These are phyloP conservation scores for Meleagris gallopavo DNA, from an alignment of 2,113 vertebrate species.

Conservation along the genomic window DNA sequence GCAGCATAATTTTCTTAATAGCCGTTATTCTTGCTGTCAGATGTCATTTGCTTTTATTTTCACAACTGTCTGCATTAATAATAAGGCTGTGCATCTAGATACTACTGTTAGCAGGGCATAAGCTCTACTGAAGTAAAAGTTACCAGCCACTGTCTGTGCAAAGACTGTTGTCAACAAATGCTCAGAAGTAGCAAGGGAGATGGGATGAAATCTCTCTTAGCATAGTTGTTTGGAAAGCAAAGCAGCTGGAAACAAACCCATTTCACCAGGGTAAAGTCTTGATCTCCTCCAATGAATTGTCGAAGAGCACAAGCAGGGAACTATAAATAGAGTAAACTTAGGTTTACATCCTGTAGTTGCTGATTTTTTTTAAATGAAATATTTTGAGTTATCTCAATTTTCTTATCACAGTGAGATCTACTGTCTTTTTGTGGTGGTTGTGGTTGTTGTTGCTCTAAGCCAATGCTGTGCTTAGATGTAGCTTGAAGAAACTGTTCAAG, in stretches of 20 bases:
- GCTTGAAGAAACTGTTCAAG: background rate
- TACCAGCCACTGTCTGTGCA: background rate
- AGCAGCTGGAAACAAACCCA: background rate
- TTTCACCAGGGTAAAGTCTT: background rate
- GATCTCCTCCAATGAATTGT: background rate
- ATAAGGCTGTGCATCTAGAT: background rate
- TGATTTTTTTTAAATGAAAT: background rate
- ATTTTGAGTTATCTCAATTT: background rate
- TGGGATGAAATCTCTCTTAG: background rate
- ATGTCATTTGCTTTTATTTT: background rate
- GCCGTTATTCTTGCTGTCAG: background rate
- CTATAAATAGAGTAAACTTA: background rate
- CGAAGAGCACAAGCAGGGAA: background rate
- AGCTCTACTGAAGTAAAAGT: background rate
- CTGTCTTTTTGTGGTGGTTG: background rate
- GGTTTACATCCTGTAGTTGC: fast-evolving
- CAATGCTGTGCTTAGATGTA: background rate
- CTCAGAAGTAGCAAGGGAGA: background rate
- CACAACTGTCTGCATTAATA: background rate
- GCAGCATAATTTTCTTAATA: slow-evolving; percentile 1
- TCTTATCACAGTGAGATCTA: background rate
- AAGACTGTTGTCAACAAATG: background rate
- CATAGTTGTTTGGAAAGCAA: background rate
- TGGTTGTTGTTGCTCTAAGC: background rate
- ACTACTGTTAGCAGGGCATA: background rate